Evolutionary conservation across 2,888 invertebrate genomes (phyloP).

Genomic region (Dorcus hopei): DNA sequence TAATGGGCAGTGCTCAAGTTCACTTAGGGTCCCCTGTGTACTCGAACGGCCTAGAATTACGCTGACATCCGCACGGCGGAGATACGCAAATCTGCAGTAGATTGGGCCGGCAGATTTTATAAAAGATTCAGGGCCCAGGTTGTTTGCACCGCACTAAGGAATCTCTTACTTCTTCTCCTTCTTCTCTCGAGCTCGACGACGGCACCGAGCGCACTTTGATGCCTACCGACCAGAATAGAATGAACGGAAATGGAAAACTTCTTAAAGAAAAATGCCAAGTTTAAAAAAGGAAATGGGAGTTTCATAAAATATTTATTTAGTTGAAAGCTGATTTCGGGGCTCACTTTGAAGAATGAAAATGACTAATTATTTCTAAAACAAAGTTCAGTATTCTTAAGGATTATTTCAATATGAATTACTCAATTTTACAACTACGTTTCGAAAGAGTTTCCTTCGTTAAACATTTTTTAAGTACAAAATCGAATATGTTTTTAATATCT

Average conservation of each 20-base stretch:
- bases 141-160: too few species aligned
- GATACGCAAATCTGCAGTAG: not conserved
- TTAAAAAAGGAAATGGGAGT: slow-evolving; percentile 2
- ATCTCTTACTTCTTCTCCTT: too few species aligned
- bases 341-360: not conserved
- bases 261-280: slow-evolving; percentile 2
- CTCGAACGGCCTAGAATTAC: slow-evolving; percentile 9
- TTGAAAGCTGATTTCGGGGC: not conserved
- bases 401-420: too few species aligned
- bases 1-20: slow-evolving; percentile 36
- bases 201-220: not conserved
- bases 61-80: not conserved
- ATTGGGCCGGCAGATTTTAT: not conserved
- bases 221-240: slow-evolving; percentile 3
- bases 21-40: slow-evolving; percentile 23
- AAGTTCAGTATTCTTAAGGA: too few species aligned
- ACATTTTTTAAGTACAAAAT: too few species aligned
- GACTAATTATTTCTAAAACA: too few species aligned
- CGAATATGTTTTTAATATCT: too few species aligned
- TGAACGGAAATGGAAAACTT: slow-evolving; percentile 5
- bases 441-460: too few species aligned
- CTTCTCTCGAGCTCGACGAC: not conserved
- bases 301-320: slow-evolving; percentile 7
- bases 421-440: too few species aligned
- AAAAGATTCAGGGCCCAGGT: too few species aligned